Conservation (phyloP, 2,888 invertebrate genomes). For the Lycocerus yunnanus region DNA sequence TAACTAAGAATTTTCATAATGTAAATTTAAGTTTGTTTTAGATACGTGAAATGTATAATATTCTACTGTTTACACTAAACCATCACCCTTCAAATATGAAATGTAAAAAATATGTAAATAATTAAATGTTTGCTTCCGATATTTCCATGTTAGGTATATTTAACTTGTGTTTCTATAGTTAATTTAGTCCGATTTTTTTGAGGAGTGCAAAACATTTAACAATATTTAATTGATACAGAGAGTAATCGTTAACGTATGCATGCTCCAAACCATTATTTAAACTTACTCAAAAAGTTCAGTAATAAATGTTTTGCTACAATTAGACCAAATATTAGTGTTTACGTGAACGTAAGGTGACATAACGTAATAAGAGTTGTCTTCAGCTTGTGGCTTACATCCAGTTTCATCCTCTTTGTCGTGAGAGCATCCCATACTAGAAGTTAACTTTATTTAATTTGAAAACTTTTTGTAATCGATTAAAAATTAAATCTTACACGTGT, state of each 20-base stretch:
- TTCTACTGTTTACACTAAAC: too few species aligned
- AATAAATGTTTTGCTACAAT: conserved; percentile 61
- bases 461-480: conserved; percentile 24
- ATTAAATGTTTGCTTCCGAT: not conserved
- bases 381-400: conserved; percentile 54
- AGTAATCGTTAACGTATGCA: not conserved
- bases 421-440: conserved; percentile 54
- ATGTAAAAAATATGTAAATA: not conserved
- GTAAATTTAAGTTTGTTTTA: not conserved
- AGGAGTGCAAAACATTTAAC: not conserved
- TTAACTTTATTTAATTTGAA: conserved; percentile 12
- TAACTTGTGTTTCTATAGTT: not conserved
- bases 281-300: conserved; percentile 64
- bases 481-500: conserved; percentile 63
- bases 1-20: not conserved
- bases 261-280: not conserved
- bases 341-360: conserved; percentile 63
- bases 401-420: conserved; percentile 54
- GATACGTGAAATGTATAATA: not conserved
- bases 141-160: not conserved
- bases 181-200: not conserved
- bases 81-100: not conserved
- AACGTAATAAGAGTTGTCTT: conserved; percentile 60
- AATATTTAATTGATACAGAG: not conserved
- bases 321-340: conserved; percentile 62